Evolutionary conservation across 2,113 vertebrate genomes (phyloP).

Genomic region (Xenopus borealis): DNA sequence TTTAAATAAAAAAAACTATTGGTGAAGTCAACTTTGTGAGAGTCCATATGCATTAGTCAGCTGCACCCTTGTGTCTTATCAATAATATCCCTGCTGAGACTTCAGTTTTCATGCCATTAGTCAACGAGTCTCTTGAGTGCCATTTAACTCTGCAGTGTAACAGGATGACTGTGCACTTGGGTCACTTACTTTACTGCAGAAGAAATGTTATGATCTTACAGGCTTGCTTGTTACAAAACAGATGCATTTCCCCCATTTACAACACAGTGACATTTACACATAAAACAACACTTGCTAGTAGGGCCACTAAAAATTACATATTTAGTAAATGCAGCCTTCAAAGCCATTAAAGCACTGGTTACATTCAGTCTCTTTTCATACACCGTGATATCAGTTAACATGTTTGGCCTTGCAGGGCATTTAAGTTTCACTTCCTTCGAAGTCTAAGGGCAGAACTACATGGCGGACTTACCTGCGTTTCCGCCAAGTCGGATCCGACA

Average conservation of each 20-base stretch:
- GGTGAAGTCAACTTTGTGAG: too few relatives aligned
- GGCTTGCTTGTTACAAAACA: constrained; percentile 16
- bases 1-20: too few relatives aligned
- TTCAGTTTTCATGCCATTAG: constrained; percentile 22
- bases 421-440: too few relatives aligned
- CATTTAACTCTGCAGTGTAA: constrained; percentile 10
- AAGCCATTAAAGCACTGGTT: too few relatives aligned
- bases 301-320: not conserved
- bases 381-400: too few relatives aligned
- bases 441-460: too few relatives aligned
- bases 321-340: too few relatives aligned
- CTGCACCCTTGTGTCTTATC: constrained; percentile 3
- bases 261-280: constrained; percentile 31
- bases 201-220: not conserved
- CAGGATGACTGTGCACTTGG: constrained; percentile 7
- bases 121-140: not conserved
- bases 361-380: too few relatives aligned
- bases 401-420: too few relatives aligned
- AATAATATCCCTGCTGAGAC: not conserved
- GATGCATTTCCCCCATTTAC: constrained; percentile 31
- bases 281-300: constrained; percentile 11
- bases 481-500: too few relatives aligned
- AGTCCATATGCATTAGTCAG: too few relatives aligned
- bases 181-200: constrained; percentile 19
- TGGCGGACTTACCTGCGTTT: too few relatives aligned